phyloP scores from a whole-genome alignment of 2,888 invertebrate species.

The Cancer borealis region DNA sequence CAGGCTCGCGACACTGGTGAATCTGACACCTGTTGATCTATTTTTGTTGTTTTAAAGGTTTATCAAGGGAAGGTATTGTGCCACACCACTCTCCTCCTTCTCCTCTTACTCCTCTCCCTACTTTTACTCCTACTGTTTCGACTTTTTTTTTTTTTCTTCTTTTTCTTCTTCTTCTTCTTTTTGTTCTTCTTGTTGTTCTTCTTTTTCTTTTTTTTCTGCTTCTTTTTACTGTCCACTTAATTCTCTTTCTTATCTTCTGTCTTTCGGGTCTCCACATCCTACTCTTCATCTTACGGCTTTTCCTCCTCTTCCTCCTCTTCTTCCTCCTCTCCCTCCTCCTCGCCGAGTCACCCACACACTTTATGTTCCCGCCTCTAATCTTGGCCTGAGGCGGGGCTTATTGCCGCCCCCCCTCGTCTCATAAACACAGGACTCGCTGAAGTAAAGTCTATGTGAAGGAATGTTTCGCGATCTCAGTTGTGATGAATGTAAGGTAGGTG shows the following conservation, averaged over 20 bases:
- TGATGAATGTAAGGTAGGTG: neutral
- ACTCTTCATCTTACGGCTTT: neutral
- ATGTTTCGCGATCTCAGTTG: neutral
- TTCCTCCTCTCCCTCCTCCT: neutral
- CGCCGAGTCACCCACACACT: neutral
- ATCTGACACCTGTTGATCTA: neutral
- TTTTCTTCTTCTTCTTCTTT: constrained; percentile 4
- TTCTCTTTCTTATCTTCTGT: neutral
- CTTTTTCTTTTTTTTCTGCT: neutral
- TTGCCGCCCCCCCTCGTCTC: neutral
- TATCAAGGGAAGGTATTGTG: neutral
- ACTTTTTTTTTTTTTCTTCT: neutral
- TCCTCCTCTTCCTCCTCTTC: neutral
- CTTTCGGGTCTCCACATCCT: neutral
- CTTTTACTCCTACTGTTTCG: neutral
- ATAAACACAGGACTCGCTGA: constrained; percentile 6
- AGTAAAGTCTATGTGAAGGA: neutral
- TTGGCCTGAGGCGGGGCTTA: neutral
- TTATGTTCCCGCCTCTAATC: neutral
- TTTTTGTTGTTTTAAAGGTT: neutral
- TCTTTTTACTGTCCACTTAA: neutral
- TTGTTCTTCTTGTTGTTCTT: neutral
- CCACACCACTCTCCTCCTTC: neutral
- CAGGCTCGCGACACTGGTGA: neutral
- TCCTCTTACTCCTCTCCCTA: neutral